These are phyloP conservation scores for Engraulis encrasicolus DNA, from an alignment of 2,113 vertebrate species.

Conservation along the genomic window DNA sequence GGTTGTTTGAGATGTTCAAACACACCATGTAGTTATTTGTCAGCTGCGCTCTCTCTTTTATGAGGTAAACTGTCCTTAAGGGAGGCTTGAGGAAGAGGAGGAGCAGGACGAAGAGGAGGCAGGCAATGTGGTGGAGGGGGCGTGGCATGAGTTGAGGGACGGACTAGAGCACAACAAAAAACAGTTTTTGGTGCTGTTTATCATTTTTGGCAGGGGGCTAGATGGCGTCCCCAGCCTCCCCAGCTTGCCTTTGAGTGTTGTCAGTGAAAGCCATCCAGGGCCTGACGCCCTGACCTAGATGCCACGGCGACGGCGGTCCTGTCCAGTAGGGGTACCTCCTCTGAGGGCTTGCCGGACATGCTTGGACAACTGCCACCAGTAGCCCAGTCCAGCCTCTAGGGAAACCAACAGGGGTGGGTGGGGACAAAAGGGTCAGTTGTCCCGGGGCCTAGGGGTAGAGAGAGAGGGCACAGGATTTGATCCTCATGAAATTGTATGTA, in stretches of 20 bases:
- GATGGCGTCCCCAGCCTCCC: constrained; percentile 21
- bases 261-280: constrained; percentile 50
- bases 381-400: no score
- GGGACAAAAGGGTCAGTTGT: no score
- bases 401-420: no score
- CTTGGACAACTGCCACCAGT: constrained; percentile 44
- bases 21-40: constrained; percentile 11
- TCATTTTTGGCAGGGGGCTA: constrained; percentile 9
- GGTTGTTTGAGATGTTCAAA: not conserved
- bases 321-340: constrained; percentile 33
- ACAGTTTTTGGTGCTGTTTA: not conserved
- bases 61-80: not conserved
- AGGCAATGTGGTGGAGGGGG: no score
- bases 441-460: no score
- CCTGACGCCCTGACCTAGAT: constrained; percentile 53
- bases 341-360: constrained; percentile 41
- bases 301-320: constrained; percentile 44
- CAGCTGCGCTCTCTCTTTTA: not conserved
- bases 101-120: not conserved
- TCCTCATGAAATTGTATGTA: no score
- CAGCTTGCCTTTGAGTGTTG: constrained; percentile 46
- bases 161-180: not conserved
- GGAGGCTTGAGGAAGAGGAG: not conserved
- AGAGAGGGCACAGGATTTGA: no score
- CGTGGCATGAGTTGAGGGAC: no score